These are phyloP conservation scores for Horisme vitalbata DNA, from an alignment of 2,888 invertebrate species.

Conservation along the genomic window DNA sequence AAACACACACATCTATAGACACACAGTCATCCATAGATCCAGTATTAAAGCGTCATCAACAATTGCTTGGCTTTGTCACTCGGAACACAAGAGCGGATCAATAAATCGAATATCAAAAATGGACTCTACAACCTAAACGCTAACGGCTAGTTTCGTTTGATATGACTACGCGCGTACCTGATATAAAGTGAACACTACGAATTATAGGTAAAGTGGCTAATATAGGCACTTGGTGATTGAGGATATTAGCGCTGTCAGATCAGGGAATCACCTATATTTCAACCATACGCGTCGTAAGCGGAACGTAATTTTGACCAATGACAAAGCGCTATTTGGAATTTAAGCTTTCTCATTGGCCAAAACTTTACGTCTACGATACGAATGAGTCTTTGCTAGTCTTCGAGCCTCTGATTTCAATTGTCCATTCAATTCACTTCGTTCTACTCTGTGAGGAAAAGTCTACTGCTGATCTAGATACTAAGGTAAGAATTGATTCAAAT, in stretches of 20 bases:
- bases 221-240: constrained; percentile 66
- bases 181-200: constrained; percentile 65
- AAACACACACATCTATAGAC: constrained; percentile 21
- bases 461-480: no score
- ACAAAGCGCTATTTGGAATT: no score
- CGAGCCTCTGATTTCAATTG: no score
- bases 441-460: no score
- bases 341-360: no score
- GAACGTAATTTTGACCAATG: constrained; percentile 15
- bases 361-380: no score
- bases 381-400: no score
- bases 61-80: constrained; percentile 45
- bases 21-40: constrained; percentile 65
- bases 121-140: constrained; percentile 49
- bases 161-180: constrained; percentile 64
- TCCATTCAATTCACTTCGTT: no score
- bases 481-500: no score
- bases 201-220: constrained; percentile 33
- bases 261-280: constrained; percentile 27
- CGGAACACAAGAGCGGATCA: constrained; percentile 46
- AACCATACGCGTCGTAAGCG: no score
- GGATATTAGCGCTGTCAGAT: constrained; percentile 30
- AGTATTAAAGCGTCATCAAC: constrained; percentile 39
- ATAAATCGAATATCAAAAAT: constrained; percentile 55
- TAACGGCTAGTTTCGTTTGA: constrained; percentile 61